Conservation (phyloP, 1,140 invertebrate genomes). For the Caenorhabditis remanei region DNA sequence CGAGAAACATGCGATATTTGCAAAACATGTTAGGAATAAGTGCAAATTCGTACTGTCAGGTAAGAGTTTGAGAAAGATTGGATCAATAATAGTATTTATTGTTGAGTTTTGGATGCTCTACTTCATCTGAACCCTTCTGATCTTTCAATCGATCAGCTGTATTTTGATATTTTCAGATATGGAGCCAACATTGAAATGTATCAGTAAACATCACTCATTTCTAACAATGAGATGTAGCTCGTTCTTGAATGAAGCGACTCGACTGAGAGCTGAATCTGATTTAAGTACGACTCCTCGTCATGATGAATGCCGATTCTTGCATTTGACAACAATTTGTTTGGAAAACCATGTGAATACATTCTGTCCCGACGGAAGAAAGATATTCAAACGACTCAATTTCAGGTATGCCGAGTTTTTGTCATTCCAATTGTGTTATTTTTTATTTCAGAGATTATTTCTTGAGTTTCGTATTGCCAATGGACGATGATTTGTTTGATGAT, state of each 20-base stretch:
- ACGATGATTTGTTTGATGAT: slow-evolving; percentile 56
- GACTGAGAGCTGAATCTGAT: slow-evolving; percentile 49
- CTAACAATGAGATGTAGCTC: slow-evolving; percentile 51
- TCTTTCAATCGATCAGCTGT: no score
- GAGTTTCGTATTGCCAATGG: slow-evolving; percentile 52
- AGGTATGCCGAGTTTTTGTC: background rate
- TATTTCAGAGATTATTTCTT: slow-evolving; percentile 55
- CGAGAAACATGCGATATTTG: slow-evolving; percentile 29
- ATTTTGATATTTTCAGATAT: slow-evolving; percentile 15
- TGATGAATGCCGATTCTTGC: slow-evolving; percentile 39
- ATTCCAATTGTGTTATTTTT: background rate
- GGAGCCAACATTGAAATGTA: slow-evolving; percentile 42
- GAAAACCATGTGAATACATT: slow-evolving; percentile 52
- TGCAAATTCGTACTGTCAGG: slow-evolving; percentile 48
- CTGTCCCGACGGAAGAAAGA: slow-evolving; percentile 12
- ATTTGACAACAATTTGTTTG: slow-evolving; percentile 51
- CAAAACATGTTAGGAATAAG: slow-evolving; percentile 31
- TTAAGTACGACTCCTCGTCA: slow-evolving; percentile 40
- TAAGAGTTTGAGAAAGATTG: background rate
- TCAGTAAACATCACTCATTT: slow-evolving; percentile 54
- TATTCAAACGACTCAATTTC: slow-evolving; percentile 56
- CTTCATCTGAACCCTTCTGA: no score
- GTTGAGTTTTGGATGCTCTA: no score
- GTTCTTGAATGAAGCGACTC: slow-evolving; percentile 53
- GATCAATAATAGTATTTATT: background rate